Base-by-base conservation (phyloP, 2,797 vertebrate genomes). In the Tarsius wallacei region DNA sequence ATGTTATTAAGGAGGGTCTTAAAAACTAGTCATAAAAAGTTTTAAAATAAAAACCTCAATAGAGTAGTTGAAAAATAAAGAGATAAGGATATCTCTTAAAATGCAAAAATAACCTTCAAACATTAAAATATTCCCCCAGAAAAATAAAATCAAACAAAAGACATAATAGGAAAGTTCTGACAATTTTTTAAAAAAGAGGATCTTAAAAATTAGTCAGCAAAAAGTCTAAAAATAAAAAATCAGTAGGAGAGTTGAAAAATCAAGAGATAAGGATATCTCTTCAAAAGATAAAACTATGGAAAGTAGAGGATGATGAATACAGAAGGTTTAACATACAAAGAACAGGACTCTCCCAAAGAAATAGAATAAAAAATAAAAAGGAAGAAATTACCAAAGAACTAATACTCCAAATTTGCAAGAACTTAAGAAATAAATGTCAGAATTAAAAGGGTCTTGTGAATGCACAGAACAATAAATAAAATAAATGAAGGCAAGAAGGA, bases 321-420 rank as follows among this genome's bases (percentile, higher is more conserved):
- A 87, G 28, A 28, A 49, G 15, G 14, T 33, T 76, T 71, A 87
- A 47, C 31, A 96, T 78, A 22, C 83, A 13, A 94, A 49, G 51
- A 94, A 82, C 11, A 73, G 36, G 14, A 77, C 68, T 86, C 90
- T 9, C 12, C 73, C 68, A 80, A 68, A 85, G 5, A 80, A 22
- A 5, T 59, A 59, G 73, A 59, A 70, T 63, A 68, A 87, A 78
- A 87, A 84, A 42, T 4, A 64, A 19, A 85, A 87, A 2, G 7
- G 55, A 66, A 94, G 16, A 90, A 55, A 68, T 78, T 63, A 71
- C 76, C 28, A 74, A 74, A 89, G 11, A 85, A 95, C 86, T 76
- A 36, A 63, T 53, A 73, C 4, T 7, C 21, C 10, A 83, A 66
- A 80, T 61, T 83, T 66, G 36, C 26, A 80, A 87, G 59, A 90